Evolutionary conservation across 2,888 invertebrate species (phyloP).

Genomic region (Eilema caniola): DNA sequence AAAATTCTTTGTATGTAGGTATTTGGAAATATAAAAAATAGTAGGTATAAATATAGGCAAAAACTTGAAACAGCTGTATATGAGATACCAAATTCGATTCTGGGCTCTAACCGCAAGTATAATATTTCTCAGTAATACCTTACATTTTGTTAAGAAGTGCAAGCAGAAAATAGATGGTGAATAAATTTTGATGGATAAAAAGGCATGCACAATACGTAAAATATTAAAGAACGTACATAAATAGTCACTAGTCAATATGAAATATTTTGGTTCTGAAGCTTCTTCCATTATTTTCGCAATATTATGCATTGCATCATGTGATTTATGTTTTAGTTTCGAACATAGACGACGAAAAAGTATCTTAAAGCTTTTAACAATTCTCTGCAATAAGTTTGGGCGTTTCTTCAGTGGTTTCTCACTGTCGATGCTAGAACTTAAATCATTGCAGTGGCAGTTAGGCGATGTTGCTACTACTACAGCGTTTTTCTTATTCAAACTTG

Average conservation of each 20-base stretch:
- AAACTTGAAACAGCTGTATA: too few species aligned
- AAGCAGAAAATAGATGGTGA: not conserved
- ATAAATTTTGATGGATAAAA: not conserved
- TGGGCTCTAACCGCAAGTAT: too few species aligned
- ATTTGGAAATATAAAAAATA: too few species aligned
- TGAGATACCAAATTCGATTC: too few species aligned
- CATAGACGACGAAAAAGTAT: conserved; percentile 34
- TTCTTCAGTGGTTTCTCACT: conserved; percentile 44
- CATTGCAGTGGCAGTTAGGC: conserved; percentile 74
- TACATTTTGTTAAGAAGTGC: not conserved
- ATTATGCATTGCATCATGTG: conserved; percentile 16
- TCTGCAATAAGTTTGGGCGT: conserved; percentile 49
- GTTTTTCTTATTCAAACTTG: conserved; percentile 53
- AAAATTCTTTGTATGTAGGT: too few species aligned
- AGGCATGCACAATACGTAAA: not conserved
- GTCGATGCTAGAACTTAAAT: conserved; percentile 52
- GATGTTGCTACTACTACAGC: conserved; percentile 65
- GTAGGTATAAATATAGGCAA: too few species aligned
- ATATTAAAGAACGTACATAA: conserved; percentile 73
- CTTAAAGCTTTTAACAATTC: conserved; percentile 40
- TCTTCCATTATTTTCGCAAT: conserved; percentile 38
- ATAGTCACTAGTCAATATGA: conserved; percentile 61
- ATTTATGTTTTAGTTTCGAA: conserved; percentile 29
- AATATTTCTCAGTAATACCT: too few species aligned
- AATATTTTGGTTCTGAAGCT: conserved; percentile 40